Evolutionary conservation across 2,888 invertebrate species (phyloP), one percentile per base, ranked within the genome.

Genomic region (Agrypnus murinus): DNA sequence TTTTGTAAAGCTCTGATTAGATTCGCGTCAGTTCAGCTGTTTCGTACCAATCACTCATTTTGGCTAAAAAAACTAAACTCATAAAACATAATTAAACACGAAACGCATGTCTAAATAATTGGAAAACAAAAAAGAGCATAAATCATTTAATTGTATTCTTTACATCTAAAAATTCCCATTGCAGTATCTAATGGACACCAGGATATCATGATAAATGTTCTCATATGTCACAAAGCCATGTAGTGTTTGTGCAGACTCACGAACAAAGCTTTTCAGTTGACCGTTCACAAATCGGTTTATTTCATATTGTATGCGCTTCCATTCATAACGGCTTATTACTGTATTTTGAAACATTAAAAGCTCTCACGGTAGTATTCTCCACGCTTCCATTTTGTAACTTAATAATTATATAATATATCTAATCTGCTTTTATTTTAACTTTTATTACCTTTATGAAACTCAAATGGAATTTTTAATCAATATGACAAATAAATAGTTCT

Each of bases 171-270:
- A 72, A 70, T 68, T 74, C 72, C 50, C 68, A 72, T 74, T 60
- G 74, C 70, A 65, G 60, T 74, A 72, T 75, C 74, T 75, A 75
- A 74, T 75, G 75, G 74, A 75, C 72, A 74, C 70, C 67, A 72
- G 75, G 68, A 74, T 75, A 74, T 74, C 75, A 74, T 75, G 74
- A 74, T 74, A 72, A 75, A 75, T 74, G 75, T 67, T 67, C 63
- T 60, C 72, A 70, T 73, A 65, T 68, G 74, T 74, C 74, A 74
- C 71, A 74, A 74, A 75, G 64, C 62, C 69, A 63, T 73, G 73
- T 72, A 75, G 62, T 75, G 72, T 73, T 72, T 70, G 70, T 70
- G 69, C 64, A 64, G 60, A 65, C 69, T 69, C 65, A 59, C 43
- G 48, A 64, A 69, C 69, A 69, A 69, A 59, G 69, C 65, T 65